Evolutionary conservation across 2,888 invertebrate species (phyloP).

Genomic region (Phrixothrix hirtus): DNA sequence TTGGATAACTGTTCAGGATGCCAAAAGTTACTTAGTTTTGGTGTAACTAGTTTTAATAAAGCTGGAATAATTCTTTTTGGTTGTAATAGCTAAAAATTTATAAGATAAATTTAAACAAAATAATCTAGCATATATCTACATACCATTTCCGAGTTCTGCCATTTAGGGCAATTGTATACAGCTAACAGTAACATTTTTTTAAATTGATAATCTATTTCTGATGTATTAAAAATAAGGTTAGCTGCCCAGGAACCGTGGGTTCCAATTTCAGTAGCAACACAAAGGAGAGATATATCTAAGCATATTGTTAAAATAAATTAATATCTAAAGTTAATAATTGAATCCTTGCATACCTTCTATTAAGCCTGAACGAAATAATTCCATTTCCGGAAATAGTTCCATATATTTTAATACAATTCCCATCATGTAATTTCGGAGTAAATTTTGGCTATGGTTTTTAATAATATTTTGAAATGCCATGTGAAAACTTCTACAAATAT

Average conservation of each 20-base stretch:
- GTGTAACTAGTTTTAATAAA: conserved; percentile 19
- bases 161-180: conserved; percentile 39
- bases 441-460: conserved; percentile 23
- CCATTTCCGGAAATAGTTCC: conserved; percentile 40
- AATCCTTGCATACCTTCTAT: conserved; percentile 38
- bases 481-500: conserved; percentile 44
- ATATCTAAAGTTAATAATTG: conserved; percentile 38
- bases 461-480: conserved; percentile 37
- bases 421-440: conserved; percentile 42
- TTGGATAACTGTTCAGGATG: conserved; percentile 40
- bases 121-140: background rate
- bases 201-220: conserved; percentile 45
- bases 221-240: conserved; percentile 36
- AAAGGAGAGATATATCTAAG: conserved; percentile 43
- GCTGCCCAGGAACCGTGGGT: conserved; percentile 43
- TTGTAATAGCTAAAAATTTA: conserved; percentile 9
- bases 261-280: conserved; percentile 41
- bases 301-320: background rate
- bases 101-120: conserved; percentile 10
- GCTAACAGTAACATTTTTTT: conserved; percentile 47
- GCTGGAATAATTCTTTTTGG: conserved; percentile 27
- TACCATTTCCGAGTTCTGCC: no score
- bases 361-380: conserved; percentile 36
- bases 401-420: conserved; percentile 40
- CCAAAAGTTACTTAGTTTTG: conserved; percentile 32